A percentile compares a stretch with the other conserved stretches of the same genome.
Evolutionary conservation across 2,888 invertebrate species (phyloP).

Genomic region (Drosophila falleni): DNA sequence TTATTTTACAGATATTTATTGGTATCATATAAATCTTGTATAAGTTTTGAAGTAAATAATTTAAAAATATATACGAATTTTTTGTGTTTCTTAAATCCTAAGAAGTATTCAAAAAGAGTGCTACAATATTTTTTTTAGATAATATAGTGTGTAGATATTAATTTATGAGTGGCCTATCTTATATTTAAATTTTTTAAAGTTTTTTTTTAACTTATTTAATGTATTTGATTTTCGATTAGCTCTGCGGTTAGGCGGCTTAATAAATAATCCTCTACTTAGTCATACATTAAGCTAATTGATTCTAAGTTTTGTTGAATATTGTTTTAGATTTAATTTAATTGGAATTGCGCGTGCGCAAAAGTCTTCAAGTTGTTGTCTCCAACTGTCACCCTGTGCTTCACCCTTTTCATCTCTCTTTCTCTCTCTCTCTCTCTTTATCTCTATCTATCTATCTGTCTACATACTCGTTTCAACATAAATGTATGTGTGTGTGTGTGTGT

Average conservation of each 20-base stretch:
- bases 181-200: background rate
- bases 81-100: too few species aligned
- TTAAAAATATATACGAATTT: too few species aligned
- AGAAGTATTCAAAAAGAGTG: too few species aligned
- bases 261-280: background rate
- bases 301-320: background rate
- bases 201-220: background rate
- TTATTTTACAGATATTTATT: too few species aligned
- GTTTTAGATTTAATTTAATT: conserved; percentile 30
- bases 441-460: conserved; percentile 3
- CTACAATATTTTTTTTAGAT: background rate
- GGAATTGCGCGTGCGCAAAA: conserved; percentile 54
- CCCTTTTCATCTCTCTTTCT: background rate
- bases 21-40: too few species aligned
- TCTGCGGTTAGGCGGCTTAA: background rate
- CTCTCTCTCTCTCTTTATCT: conserved; percentile 11
- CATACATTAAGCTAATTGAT: background rate
- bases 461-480: conserved; percentile 14
- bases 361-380: conserved; percentile 32
- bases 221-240: background rate
- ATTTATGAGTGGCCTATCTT: background rate
- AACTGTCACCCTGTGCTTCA: conserved; percentile 26
- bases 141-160: background rate
- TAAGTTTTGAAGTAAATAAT: too few species aligned
- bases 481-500: conserved; percentile 26